Base-by-base conservation (phyloP, 2,113 vertebrate species). In the Physeter macrocephalus region DNA sequence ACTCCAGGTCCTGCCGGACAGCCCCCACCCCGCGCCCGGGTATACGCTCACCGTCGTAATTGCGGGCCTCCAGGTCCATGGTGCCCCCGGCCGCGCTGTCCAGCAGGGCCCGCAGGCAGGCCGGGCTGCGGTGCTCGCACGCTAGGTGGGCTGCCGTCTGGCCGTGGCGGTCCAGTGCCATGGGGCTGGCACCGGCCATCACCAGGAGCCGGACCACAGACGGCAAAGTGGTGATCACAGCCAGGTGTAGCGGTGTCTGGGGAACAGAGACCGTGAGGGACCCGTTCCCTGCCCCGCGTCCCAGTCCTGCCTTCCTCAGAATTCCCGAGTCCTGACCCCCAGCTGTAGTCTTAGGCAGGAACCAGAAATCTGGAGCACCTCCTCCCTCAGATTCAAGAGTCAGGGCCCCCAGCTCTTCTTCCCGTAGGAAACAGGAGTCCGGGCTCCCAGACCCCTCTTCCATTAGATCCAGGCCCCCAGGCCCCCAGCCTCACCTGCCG, bases 241-340 rank as follows among this genome's bases (percentile, higher is more conserved):
- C 99, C 97, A 99, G 96, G 97, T 99, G 99, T 39, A 99, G 98
- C 0, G 99, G 99, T 0, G 99, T 99, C 99, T 99, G 93, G 90
- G 21, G 71, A 39, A 88, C 13, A 91, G 82, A 13, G 23, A 46
- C 34, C 4, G 27, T 88, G 62, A 94, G 85, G 67, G 11, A 21
- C 31, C 36, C 1, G 6, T 15, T 29, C 23, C 52, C 5, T 6
- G 13, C 34, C 54, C 12, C 8, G n/a, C 0, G 1, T 18, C 20
- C 86, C 27, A 62, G 54, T 39, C 77, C 66, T 7, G 52, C 23
- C 34, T 18, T 8, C 74, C 90, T 66, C 34, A 36, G 23, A 27
- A 6, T 36, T n/a, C 64, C 52, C 0, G 39, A n/a, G 23, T 46
- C 67, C 89, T 66, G 54, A 57, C 1, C 2, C 67, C 84, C 14